Percentiles rank a stretch among this genome's conserved stretches.
phyloP scores from a whole-genome alignment of 1,140 invertebrate species.

The Dreissena rostriformis region DNA sequence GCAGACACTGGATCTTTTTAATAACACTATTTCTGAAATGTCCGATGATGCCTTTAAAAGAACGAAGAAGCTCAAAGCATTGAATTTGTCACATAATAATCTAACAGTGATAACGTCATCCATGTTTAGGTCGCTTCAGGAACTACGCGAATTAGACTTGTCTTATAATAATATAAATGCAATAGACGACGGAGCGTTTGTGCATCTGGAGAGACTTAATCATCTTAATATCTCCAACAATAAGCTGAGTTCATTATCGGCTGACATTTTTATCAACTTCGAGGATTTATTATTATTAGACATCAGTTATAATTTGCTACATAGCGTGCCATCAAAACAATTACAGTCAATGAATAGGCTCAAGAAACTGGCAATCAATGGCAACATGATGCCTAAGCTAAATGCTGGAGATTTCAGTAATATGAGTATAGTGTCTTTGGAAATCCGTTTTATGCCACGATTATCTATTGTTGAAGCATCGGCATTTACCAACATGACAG shows the following conservation, averaged over 20 bases:
- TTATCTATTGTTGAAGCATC: slow-evolving; percentile 78
- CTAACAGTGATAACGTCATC: neutral
- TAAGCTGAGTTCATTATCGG: slow-evolving; percentile 60
- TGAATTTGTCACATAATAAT: slow-evolving; percentile 25
- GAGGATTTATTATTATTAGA: slow-evolving; percentile 66
- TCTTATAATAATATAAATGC: slow-evolving; percentile 10
- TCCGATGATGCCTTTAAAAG: neutral
- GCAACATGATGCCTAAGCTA: slow-evolving; percentile 73
- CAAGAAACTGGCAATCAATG: slow-evolving; percentile 73
- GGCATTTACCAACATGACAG: slow-evolving; percentile 80
- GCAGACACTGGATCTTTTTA: neutral
- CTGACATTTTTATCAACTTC: slow-evolving; percentile 67
- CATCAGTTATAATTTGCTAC: slow-evolving; percentile 70
- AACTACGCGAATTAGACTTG: neutral
- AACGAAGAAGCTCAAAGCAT: neutral
- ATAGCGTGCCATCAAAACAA: slow-evolving; percentile 59
- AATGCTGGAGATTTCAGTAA: slow-evolving; percentile 74
- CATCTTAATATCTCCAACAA: slow-evolving; percentile 73
- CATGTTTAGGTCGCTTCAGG: neutral
- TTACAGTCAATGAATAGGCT: slow-evolving; percentile 66
- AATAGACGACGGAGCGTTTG: neutral
- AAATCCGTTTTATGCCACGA: slow-evolving; percentile 77
- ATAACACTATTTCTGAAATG: neutral
- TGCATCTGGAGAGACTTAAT: slow-evolving; percentile 55
- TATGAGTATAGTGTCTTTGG: slow-evolving; percentile 75